phyloP scores from a whole-genome alignment of 2,888 invertebrate species.

The Baronia brevicornis region DNA sequence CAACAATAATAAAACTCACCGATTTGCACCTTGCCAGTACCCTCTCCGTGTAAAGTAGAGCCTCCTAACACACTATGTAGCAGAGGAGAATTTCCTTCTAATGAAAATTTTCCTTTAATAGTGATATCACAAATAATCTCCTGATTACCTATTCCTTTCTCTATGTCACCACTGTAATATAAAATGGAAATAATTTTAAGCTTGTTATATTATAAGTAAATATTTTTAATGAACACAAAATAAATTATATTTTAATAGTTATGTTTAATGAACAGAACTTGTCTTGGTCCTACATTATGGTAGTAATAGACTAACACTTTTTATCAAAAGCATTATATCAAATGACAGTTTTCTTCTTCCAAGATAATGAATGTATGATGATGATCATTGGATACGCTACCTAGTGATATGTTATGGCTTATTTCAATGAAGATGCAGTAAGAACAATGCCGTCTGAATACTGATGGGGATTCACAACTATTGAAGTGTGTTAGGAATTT shows the following conservation, averaged over 20 bases:
- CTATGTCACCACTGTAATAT: slow-evolving; percentile 31
- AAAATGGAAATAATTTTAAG: slow-evolving; percentile 4
- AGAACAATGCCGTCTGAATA: too few species aligned
- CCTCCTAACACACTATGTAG: slow-evolving; percentile 26
- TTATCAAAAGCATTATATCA: too few species aligned
- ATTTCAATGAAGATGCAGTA: too few species aligned
- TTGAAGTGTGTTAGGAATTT: too few species aligned
- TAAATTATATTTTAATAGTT: too few species aligned
- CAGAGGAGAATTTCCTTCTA: slow-evolving; percentile 22
- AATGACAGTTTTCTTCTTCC: too few species aligned
- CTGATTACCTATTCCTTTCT: slow-evolving; percentile 24
- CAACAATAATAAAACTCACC: slow-evolving; percentile 23
- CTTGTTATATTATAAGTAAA: background rate
- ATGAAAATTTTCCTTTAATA: slow-evolving; percentile 32
- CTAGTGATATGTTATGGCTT: too few species aligned
- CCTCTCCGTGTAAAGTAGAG: slow-evolving; percentile 28
- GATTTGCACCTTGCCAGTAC: slow-evolving; percentile 29
- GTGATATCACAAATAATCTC: slow-evolving; percentile 33
- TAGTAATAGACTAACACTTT: too few species aligned
- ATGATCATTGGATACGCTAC: too few species aligned
- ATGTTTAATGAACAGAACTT: background rate
- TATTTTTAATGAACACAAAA: background rate
- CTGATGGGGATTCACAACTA: too few species aligned
- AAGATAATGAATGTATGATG: too few species aligned
- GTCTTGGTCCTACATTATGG: too few species aligned